Percentiles rank a stretch among this genome's conserved stretches.
phyloP scores from a whole-genome alignment of 2,113 vertebrate species.

The Leptocoma aspasia region DNA sequence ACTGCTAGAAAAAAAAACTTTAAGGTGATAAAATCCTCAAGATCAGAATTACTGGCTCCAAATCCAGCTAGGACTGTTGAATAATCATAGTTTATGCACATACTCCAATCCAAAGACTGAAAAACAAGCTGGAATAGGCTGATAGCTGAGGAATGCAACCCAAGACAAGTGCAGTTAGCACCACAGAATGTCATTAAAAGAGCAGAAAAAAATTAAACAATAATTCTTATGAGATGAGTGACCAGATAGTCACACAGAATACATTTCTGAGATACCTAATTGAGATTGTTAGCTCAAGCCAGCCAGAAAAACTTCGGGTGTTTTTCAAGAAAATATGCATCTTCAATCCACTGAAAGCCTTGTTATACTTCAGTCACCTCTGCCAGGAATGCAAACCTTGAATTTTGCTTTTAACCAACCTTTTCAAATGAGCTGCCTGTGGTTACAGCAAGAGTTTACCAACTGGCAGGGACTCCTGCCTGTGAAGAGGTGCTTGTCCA shows the following conservation, averaged over 20 bases:
- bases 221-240: background rate
- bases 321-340: background rate
- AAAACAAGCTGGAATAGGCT: background rate
- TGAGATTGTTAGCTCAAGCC: background rate
- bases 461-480: background rate
- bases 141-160: constrained; percentile 6
- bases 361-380: background rate
- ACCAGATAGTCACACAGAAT: background rate
- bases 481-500: background rate
- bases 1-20: background rate
- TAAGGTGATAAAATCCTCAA: background rate
- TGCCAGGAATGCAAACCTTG: background rate
- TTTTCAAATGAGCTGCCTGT: background rate
- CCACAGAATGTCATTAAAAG: background rate
- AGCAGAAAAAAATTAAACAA: background rate
- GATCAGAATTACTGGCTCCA: background rate
- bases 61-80: background rate
- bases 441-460: background rate
- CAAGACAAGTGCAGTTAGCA: background rate
- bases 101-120: background rate
- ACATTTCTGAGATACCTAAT: background rate
- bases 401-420: background rate
- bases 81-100: background rate
- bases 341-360: background rate
- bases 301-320: background rate